These are phyloP conservation scores for Spodoptera litura DNA, from an alignment of 1,140 invertebrate species.

Conservation along the genomic window DNA sequence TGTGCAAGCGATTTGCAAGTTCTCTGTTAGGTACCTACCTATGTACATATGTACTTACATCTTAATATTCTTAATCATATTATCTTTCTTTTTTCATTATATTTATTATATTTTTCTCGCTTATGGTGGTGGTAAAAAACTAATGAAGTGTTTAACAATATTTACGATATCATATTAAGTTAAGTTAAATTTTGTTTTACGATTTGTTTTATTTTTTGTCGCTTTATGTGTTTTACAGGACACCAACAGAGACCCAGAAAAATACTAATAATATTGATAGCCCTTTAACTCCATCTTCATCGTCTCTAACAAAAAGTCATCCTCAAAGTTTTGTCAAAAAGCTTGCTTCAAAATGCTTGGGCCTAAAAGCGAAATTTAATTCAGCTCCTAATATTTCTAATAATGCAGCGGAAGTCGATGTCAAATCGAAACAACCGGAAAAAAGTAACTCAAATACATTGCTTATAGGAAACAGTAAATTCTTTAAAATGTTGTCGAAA, in stretches of 20 bases:
- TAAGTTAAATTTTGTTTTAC: conserved; percentile 55
- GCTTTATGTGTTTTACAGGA: conserved; percentile 85
- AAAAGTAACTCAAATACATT: conserved; percentile 72
- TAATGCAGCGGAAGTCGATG: conserved; percentile 70
- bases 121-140: conserved; percentile 64
- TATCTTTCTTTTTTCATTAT: conserved; percentile 30
- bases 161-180: conserved; percentile 28
- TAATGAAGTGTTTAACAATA: conserved; percentile 2
- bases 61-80: not conserved
- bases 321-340: conserved; percentile 83
- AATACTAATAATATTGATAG: conserved; percentile 77
- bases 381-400: conserved; percentile 84
- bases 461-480: conserved; percentile 82
- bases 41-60: not conserved
- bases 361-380: conserved; percentile 81
- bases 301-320: conserved; percentile 77
- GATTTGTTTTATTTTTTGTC: conserved; percentile 73
- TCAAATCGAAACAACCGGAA: conserved; percentile 69
- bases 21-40: not conserved
- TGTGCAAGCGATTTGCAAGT: not conserved
- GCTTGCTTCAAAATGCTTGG: conserved; percentile 86
- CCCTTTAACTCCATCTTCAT: conserved; percentile 79
- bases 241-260: conserved; percentile 81
- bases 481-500: conserved; percentile 81
- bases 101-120: conserved; percentile 41